Conservation (phyloP, 2,113 vertebrate genomes). For the Phasianus colchicus region DNA sequence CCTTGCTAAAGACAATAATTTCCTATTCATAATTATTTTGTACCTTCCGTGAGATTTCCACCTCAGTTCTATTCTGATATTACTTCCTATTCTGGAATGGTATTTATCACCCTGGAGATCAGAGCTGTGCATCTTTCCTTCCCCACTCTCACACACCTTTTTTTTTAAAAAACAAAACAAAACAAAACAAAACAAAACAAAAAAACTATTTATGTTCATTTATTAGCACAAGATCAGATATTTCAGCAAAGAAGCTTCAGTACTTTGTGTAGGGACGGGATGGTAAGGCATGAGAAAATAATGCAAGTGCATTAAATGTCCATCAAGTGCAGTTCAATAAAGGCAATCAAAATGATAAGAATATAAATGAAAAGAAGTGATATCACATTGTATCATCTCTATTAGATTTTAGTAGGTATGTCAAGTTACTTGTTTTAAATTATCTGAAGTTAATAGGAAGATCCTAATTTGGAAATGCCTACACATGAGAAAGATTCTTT, state of each 20-base stretch:
- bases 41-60: not conserved
- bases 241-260: not conserved
- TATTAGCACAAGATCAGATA: not conserved
- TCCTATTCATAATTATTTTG: not conserved
- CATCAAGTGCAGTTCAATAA: not conserved
- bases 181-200: too few species aligned
- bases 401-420: not conserved
- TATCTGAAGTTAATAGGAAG: not conserved
- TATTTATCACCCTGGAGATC: not conserved
- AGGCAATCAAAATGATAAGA: constrained; percentile 3
- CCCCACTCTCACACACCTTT: not conserved
- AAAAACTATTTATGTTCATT: not conserved
- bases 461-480: not conserved
- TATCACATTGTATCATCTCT: not conserved
- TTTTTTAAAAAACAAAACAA: not conserved
- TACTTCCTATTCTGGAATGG: not conserved
- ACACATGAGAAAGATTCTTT: not conserved
- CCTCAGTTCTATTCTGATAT: not conserved
- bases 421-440: constrained; percentile 27
- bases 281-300: not conserved
- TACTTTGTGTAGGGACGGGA: not conserved
- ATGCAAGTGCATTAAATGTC: not conserved
- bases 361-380: not conserved
- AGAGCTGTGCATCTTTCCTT: not conserved
- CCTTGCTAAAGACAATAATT: not conserved